Percentiles rank a stretch among this genome's conserved stretches.
Conservation (phyloP, 2,797 vertebrate species). For the Hipposideros larvatus region DNA sequence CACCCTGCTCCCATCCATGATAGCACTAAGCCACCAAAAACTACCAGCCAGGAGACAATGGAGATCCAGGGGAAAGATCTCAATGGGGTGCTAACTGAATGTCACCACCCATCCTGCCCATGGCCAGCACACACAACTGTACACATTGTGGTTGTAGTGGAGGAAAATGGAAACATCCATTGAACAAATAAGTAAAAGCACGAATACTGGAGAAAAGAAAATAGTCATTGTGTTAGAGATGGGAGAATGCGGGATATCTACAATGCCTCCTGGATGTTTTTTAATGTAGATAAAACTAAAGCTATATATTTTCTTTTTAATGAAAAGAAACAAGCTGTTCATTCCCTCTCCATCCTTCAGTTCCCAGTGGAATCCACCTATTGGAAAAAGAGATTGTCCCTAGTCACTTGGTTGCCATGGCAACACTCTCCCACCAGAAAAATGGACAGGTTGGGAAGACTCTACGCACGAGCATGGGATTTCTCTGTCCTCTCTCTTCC, state of each 20-base stretch:
- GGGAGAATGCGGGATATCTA: neutral
- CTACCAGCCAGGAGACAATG: neutral
- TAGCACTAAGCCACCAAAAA: neutral
- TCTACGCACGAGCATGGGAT: neutral
- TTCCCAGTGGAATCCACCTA: neutral
- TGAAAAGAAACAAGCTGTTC: neutral
- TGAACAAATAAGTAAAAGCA: neutral
- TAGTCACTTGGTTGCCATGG: slow-evolving; percentile 28
- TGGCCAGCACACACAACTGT: neutral
- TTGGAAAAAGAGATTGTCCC: slow-evolving; percentile 40
- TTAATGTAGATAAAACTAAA: neutral
- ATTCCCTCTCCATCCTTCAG: neutral
- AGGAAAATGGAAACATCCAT: neutral
- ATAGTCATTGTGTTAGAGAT: neutral
- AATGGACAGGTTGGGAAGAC: neutral
- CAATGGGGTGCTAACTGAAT: neutral
- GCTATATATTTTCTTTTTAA: neutral
- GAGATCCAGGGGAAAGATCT: neutral
- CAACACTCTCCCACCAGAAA: neutral
- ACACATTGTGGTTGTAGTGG: neutral
- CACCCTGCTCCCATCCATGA: neutral
- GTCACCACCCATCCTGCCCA: neutral
- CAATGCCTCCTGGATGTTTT: neutral
- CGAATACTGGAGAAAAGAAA: neutral
- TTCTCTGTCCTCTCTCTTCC: neutral